Base-by-base conservation (phyloP, 2,888 invertebrate genomes). In the Leptopilina myrica region DNA sequence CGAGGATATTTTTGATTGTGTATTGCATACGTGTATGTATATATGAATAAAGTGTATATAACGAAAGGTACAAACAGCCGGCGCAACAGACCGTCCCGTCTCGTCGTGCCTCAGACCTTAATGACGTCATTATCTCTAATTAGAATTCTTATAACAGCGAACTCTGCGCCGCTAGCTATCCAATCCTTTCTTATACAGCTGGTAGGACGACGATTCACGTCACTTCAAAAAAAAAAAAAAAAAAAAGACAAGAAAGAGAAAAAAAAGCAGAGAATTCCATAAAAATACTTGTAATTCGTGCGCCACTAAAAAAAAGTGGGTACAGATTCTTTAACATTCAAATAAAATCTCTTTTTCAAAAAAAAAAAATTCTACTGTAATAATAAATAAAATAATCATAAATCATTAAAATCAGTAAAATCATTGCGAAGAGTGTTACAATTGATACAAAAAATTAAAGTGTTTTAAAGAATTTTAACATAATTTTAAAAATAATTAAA, bases 101-200 rank as follows among this genome's bases (percentile, higher is more conserved):
- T 89, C 87, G 87, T 88, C 88, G 88, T 87, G 85, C 86, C 86
- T 86, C 87, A 88, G 89, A 89, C 89, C 86, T 86, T 88, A 89
- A 90, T 90, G 90, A 88, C 89, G 88, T 90, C 88, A 88, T 90
- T 89, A 90, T 87, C 84, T 86, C 87, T 88, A 90, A 90, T 90
- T 90, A 89, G 89, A 88, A 89, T 89, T 87, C 87, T 84, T 86
- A 86, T 79, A 82, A 79, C 78, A 77, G 78, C 76, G 76, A 73
- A 75, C 20, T 56, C 79, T 78, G 78, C 78, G 78, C 78, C 80
- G 77, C 64, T 78, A 78, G 83, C 80, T 81, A 78, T 83, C 81
- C 67, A n/a, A 59, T 53, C 53, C 56, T 73, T 56, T 73, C 49
- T 69, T 53, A 49, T 67, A 73, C 73, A 73, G 56, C 26, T 40